Evolutionary conservation across 2,888 invertebrate genomes (phyloP).

Genomic region (Cheilosia urbana): DNA sequence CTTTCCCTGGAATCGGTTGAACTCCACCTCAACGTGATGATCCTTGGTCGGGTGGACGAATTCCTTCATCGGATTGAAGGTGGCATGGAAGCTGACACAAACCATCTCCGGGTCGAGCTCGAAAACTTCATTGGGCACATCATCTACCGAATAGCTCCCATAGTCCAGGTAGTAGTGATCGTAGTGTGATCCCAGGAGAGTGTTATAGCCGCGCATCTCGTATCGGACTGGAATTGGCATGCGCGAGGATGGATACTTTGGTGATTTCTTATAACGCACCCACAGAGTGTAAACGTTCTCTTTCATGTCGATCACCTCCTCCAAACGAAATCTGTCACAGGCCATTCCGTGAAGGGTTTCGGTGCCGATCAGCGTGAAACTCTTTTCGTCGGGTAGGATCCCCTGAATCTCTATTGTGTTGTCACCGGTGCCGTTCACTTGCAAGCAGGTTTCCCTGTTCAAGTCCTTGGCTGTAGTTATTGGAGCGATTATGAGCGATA

Average conservation of each 20-base stretch:
- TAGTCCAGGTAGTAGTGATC: constrained; percentile 97
- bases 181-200: constrained; percentile 96
- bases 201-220: constrained; percentile 97
- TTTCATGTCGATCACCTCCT: constrained; percentile 89
- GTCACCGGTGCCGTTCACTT: constrained; percentile 90
- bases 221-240: constrained; percentile 91
- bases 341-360: constrained; percentile 89
- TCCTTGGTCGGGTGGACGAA: constrained; percentile 90
- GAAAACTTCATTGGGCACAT: constrained; percentile 89
- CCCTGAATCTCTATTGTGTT: constrained; percentile 88
- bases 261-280: constrained; percentile 89
- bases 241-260: constrained; percentile 83
- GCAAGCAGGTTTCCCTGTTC: constrained; percentile 92
- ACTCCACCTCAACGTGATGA: constrained; percentile 91
- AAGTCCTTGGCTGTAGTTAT: constrained; percentile 89
- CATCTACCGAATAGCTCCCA: constrained; percentile 87
- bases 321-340: constrained; percentile 91
- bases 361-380: constrained; percentile 88
- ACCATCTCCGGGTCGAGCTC: constrained; percentile 86
- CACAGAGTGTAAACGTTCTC: constrained; percentile 95
- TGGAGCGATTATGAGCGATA: constrained; percentile 92
- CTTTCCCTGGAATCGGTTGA: constrained; percentile 88
- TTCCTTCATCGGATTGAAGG: constrained; percentile 97
- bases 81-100: constrained; percentile 92
- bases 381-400: constrained; percentile 91